Conservation (phyloP, 1,140 invertebrate genomes). For the Tribolium madens region DNA sequence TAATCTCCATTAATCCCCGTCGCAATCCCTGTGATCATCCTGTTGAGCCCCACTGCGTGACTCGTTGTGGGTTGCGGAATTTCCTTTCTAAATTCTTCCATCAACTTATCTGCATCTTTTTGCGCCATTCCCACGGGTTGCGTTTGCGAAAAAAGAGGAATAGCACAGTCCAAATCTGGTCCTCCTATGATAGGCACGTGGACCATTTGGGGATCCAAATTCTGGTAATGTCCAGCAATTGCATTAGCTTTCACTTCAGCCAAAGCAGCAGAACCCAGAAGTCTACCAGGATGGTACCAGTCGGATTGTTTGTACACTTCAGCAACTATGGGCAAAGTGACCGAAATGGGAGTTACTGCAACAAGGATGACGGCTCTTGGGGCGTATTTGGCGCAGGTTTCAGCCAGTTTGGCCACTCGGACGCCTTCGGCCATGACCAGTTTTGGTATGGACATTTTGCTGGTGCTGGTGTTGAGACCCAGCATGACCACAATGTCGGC, state of each 20-base stretch:
- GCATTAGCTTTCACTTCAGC: constrained; percentile 59
- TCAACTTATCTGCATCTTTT: constrained; percentile 30
- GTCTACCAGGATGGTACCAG: constrained; percentile 63
- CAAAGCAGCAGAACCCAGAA: constrained; percentile 59
- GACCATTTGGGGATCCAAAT: constrained; percentile 56
- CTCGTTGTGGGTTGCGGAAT: constrained; percentile 47
- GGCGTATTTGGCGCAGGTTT: constrained; percentile 56
- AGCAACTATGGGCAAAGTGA: constrained; percentile 56
- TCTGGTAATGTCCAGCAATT: constrained; percentile 54
- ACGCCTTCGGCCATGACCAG: constrained; percentile 56
- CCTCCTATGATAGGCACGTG: constrained; percentile 61
- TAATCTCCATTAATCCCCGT: constrained; percentile 61
- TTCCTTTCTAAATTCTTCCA: constrained; percentile 48
- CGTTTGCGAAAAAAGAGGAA: constrained; percentile 60
- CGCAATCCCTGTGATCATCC: constrained; percentile 58
- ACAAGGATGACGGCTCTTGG: constrained; percentile 59
- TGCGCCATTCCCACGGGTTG: constrained; percentile 31
- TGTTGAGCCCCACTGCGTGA: constrained; percentile 58
- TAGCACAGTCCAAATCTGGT: constrained; percentile 59
- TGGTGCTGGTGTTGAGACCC: constrained; percentile 41
- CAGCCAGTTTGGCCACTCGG: constrained; percentile 54
- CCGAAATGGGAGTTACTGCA: constrained; percentile 58
- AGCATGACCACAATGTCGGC: constrained; percentile 61
- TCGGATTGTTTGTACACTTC: constrained; percentile 60
- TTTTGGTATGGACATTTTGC: constrained; percentile 48